Evolutionary conservation across 2,113 vertebrate species (phyloP).

Genomic region (Scalopus aquaticus): DNA sequence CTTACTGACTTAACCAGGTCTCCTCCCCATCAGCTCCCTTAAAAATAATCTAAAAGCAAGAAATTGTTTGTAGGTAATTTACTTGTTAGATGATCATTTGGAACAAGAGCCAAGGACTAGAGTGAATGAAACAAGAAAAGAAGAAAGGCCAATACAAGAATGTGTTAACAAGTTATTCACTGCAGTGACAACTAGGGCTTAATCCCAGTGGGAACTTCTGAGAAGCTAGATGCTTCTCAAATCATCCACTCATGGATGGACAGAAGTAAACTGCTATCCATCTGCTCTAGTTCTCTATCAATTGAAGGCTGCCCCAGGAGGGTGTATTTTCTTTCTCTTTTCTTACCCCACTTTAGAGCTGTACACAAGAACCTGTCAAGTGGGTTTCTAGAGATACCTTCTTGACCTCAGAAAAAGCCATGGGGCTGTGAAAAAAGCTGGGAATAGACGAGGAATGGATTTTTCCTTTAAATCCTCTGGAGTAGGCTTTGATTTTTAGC

Average conservation of each 20-base stretch:
- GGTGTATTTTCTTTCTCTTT: background rate
- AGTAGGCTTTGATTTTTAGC: background rate
- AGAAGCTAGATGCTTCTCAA: background rate
- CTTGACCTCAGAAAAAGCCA: background rate
- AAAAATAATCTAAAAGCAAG: background rate
- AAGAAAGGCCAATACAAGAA: background rate
- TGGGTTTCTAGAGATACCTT: background rate
- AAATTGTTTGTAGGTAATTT: background rate
- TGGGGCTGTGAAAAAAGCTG: background rate
- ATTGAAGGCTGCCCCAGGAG: background rate
- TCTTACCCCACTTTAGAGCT: background rate
- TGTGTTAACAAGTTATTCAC: background rate
- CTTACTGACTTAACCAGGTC: background rate
- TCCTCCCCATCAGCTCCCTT: background rate
- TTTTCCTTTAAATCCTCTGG: background rate
- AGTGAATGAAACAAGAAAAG: background rate
- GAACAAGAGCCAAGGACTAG: background rate
- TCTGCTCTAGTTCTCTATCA: background rate
- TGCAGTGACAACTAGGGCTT: background rate
- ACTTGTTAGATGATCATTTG: background rate
- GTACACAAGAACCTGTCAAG: background rate
- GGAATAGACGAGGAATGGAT: background rate
- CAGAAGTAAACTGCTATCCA: background rate
- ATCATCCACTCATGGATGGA: background rate
- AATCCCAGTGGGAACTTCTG: background rate